phyloP scores from a whole-genome alignment of 1,140 invertebrate genomes.

The Doryteuthis pealeii region DNA sequence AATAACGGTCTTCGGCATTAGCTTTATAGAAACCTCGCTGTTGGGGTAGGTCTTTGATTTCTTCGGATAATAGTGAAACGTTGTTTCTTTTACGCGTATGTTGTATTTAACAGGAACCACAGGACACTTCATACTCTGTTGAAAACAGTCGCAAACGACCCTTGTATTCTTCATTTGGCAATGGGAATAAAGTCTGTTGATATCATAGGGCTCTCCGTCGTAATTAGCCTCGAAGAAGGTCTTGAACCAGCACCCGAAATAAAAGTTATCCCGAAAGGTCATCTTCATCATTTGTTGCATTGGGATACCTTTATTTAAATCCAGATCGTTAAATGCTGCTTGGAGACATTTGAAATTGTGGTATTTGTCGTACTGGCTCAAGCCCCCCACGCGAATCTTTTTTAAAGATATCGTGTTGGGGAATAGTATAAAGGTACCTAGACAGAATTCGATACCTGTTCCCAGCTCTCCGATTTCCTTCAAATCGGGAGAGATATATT shows the following conservation, averaged over 20 bases:
- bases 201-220: neutral
- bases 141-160: too few relatives aligned
- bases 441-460: neutral
- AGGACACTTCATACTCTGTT: too few relatives aligned
- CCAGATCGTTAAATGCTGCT: neutral
- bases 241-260: slow-evolving; percentile 4
- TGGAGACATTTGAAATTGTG: neutral
- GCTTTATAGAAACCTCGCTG: too few relatives aligned
- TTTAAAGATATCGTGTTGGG: neutral
- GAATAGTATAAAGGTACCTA: neutral
- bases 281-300: neutral
- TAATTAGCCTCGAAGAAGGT: neutral
- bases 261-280: neutral
- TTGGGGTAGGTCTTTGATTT: too few relatives aligned
- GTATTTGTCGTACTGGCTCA: neutral
- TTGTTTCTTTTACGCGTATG: too few relatives aligned
- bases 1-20: too few relatives aligned
- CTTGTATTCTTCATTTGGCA: neutral
- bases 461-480: neutral
- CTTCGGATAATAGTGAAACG: too few relatives aligned
- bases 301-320: neutral
- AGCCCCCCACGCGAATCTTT: neutral
- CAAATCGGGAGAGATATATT: neutral
- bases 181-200: neutral
- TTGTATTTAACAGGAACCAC: too few relatives aligned